Conservation (phyloP, 2,797 vertebrate species). For the Sebastes matsubarae region DNA sequence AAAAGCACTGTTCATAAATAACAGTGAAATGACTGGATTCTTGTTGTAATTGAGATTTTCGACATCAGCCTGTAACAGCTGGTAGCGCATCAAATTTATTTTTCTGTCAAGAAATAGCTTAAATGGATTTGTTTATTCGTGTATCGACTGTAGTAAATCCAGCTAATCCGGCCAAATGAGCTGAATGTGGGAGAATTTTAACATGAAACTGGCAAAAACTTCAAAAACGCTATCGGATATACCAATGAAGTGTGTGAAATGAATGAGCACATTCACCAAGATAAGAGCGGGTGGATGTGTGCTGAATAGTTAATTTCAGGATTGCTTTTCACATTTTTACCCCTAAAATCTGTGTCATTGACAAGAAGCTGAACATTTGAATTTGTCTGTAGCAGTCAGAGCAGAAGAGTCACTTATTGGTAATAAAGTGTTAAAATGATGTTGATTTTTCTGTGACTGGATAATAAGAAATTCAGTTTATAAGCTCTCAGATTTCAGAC, state of each 20-base stretch:
- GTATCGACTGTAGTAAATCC: not conserved
- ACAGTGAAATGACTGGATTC: not conserved
- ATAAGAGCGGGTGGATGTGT: not conserved
- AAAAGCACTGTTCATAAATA: not conserved
- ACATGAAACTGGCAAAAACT: not conserved
- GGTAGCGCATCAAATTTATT: not conserved
- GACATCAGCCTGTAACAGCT: slow-evolving; percentile 10
- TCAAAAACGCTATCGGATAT: not conserved
- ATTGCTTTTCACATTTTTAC: not conserved
- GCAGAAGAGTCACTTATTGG: not conserved
- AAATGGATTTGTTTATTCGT: slow-evolving; percentile 1
- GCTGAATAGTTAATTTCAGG: not conserved
- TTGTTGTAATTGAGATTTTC: not conserved
- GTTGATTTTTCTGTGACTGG: not conserved
- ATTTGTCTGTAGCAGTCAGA: not conserved
- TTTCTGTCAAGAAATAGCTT: not conserved
- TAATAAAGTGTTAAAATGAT: not conserved
- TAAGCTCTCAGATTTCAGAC: not conserved
- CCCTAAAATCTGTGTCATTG: not conserved
- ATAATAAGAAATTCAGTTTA: not conserved
- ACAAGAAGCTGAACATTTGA: not conserved
- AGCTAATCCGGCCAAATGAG: slow-evolving; percentile 12
- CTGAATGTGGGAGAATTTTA: not conserved
- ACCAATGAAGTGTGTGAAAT: not conserved
- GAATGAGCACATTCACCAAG: not conserved